Conservation (phyloP, 2,888 invertebrate genomes). For the Nasonovia ribisnigri region DNA sequence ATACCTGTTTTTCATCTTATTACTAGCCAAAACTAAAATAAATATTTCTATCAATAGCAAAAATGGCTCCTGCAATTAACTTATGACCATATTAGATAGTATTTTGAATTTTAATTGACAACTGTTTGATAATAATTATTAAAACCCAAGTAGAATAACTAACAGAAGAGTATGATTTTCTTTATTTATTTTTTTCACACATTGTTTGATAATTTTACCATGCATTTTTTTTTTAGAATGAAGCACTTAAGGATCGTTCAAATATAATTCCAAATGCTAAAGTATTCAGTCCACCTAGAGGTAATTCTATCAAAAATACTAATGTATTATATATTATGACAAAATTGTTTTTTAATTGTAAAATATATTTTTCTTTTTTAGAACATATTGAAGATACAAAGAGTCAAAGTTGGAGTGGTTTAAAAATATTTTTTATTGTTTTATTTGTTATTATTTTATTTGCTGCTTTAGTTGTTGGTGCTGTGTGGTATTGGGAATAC, state of each 20-base stretch:
- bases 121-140: not conserved
- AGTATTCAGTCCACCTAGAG: slow-evolving; percentile 90
- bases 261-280: slow-evolving; percentile 89
- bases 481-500: slow-evolving; percentile 75
- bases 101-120: not conserved
- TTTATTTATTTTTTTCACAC: slow-evolving; percentile 23
- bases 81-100: not conserved
- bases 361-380: slow-evolving; percentile 68
- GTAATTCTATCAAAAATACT: slow-evolving; percentile 69
- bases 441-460: slow-evolving; percentile 86
- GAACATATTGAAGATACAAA: slow-evolving; percentile 91
- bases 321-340: not conserved
- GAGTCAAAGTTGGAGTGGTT: slow-evolving; percentile 86
- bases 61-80: not conserved
- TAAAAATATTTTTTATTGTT: slow-evolving; percentile 91
- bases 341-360: slow-evolving; percentile 4
- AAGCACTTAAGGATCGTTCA: slow-evolving; percentile 80
- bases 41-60: not conserved
- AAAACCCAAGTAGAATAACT: not conserved
- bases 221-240: slow-evolving; percentile 72
- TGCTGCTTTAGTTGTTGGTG: slow-evolving; percentile 86
- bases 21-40: not conserved
- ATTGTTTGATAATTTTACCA: slow-evolving; percentile 11
- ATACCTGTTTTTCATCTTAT: not conserved
- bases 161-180: not conserved